These are phyloP conservation scores for Tauraco erythrolophus DNA, from an alignment of 2,113 vertebrate genomes.

Conservation along the genomic window DNA sequence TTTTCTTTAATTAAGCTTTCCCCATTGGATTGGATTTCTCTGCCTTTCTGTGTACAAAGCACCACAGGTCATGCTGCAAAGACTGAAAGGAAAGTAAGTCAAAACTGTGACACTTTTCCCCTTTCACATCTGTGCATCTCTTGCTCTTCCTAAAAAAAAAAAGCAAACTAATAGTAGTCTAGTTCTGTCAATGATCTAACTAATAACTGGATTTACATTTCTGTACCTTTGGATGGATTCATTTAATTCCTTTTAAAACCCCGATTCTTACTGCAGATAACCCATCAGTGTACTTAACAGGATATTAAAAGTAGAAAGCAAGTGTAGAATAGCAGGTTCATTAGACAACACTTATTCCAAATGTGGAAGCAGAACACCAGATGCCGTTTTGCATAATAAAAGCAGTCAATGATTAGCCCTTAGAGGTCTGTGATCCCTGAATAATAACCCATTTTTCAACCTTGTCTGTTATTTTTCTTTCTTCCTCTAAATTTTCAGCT, in stretches of 20 bases:
- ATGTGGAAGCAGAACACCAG: slow-evolving; percentile 55
- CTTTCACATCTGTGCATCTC: slow-evolving; percentile 1
- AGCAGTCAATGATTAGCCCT: slow-evolving; percentile 48
- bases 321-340: slow-evolving; percentile 40
- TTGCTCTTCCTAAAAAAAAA: slow-evolving; percentile 1
- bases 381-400: slow-evolving; percentile 71
- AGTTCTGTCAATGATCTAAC: background rate
- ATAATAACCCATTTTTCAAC: slow-evolving; percentile 55
- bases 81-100: background rate
- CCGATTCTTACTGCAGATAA: slow-evolving; percentile 25
- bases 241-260: slow-evolving; percentile 49
- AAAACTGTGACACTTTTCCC: background rate
- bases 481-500: background rate
- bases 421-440: slow-evolving; percentile 50
- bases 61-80: background rate
- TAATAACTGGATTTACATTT: slow-evolving; percentile 46
- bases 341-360: slow-evolving; percentile 56
- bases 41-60: background rate
- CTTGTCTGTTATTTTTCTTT: slow-evolving; percentile 15
- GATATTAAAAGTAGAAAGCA: slow-evolving; percentile 49
- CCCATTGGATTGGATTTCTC: background rate
- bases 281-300: slow-evolving; percentile 15
- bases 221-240: background rate
- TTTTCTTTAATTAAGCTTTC: background rate
- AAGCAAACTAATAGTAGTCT: background rate